Evolutionary conservation across 2,797 vertebrate species (phyloP).

Genomic region (Kryptolebias ocellatus): DNA sequence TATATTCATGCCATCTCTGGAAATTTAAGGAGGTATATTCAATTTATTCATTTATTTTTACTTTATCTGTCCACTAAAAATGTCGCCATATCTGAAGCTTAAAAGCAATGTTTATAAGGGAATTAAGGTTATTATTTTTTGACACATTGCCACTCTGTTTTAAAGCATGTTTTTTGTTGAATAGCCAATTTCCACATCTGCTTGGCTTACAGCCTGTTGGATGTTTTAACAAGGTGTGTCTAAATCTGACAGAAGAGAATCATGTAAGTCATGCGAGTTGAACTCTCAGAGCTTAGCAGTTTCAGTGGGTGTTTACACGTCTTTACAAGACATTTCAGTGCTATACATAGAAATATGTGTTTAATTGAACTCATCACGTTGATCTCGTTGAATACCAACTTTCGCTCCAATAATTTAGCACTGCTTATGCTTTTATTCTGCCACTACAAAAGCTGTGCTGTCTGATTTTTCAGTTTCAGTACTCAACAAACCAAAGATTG

Average conservation of each 20-base stretch:
- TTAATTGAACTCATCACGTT: conserved; percentile 42
- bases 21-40: conserved; percentile 3
- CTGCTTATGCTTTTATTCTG: not conserved
- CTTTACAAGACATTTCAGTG: conserved; percentile 40
- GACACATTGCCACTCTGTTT: conserved; percentile 48
- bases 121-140: not conserved
- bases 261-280: conserved; percentile 27
- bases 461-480: not conserved
- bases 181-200: conserved; percentile 7
- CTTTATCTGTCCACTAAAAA: conserved; percentile 12
- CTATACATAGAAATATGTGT: conserved; percentile 17
- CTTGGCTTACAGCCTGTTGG: conserved; percentile 28
- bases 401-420: not conserved
- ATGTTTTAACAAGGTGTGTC: conserved; percentile 13
- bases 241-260: conserved; percentile 54
- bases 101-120: conserved; percentile 4
- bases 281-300: conserved; percentile 41
- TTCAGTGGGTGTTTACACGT: conserved; percentile 46
- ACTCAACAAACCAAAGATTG: not conserved
- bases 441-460: not conserved
- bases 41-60: conserved; percentile 5
- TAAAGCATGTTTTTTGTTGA: conserved; percentile 11
- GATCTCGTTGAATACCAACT: conserved; percentile 19
- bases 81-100: conserved; percentile 13
- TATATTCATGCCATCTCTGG: conserved; percentile 10